phyloP scores from a whole-genome alignment of 1,140 invertebrate species.

The Calycopis cecrops region DNA sequence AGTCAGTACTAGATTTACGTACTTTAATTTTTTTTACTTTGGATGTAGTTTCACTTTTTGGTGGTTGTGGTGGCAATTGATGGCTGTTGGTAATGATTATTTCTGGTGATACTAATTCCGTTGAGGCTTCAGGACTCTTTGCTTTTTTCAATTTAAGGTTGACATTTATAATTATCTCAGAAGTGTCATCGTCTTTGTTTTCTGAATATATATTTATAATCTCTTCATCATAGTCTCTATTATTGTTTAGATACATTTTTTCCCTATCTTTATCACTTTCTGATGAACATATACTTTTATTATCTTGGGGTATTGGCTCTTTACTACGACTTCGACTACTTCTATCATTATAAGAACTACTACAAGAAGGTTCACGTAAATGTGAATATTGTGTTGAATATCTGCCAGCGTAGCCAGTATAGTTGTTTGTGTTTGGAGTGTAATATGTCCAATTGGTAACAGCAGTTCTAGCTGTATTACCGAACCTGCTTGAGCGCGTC shows the following conservation, averaged over 20 bases:
- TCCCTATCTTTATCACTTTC: slow-evolving; percentile 34
- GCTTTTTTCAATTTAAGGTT: slow-evolving; percentile 60
- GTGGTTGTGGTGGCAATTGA: slow-evolving; percentile 77
- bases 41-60: slow-evolving; percentile 70
- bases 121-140: slow-evolving; percentile 37
- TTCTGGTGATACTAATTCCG: slow-evolving; percentile 55
- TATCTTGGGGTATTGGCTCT: slow-evolving; percentile 47
- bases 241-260: slow-evolving; percentile 20
- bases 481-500: slow-evolving; percentile 78
- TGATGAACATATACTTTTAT: slow-evolving; percentile 26
- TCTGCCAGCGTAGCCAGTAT: slow-evolving; percentile 60
- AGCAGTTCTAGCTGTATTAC: slow-evolving; percentile 73
- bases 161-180: slow-evolving; percentile 62
- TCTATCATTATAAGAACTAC: slow-evolving; percentile 43
- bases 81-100: slow-evolving; percentile 60
- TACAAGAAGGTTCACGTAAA: slow-evolving; percentile 41
- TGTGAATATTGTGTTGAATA: slow-evolving; percentile 66
- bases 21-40: slow-evolving; percentile 67
- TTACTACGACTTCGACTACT: slow-evolving; percentile 54
- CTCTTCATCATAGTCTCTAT: slow-evolving; percentile 32
- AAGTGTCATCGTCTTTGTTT: slow-evolving; percentile 45
- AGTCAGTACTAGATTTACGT: slow-evolving; percentile 57
- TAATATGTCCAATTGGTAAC: slow-evolving; percentile 80
- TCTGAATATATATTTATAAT: slow-evolving; percentile 33
- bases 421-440: slow-evolving; percentile 75